Conservation (phyloP, 2,888 invertebrate species). For the Amitus sp. region DNA sequence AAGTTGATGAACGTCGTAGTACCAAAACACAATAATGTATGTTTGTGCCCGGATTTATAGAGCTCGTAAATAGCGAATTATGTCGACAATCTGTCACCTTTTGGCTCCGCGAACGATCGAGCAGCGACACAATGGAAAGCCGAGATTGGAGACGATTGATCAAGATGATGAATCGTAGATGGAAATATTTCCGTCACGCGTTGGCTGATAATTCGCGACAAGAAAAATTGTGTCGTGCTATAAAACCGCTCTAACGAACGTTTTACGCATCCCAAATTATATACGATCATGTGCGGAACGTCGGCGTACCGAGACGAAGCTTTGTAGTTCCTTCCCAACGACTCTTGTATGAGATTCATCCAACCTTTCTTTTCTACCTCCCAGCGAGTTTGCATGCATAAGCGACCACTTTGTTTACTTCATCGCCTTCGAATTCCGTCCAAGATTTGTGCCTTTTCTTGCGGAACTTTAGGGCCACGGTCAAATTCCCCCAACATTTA, state of each 20-base stretch:
- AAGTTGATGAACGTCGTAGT: too few species aligned
- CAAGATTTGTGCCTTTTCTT: not conserved
- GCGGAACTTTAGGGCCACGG: not conserved
- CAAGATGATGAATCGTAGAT: constrained; percentile 3
- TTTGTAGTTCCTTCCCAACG: constrained; percentile 32
- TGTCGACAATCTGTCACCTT: constrained; percentile 36
- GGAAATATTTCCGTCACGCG: constrained; percentile 1
- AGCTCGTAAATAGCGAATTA: constrained; percentile 35
- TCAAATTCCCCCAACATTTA: too few species aligned
- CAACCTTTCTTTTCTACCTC: constrained; percentile 32
- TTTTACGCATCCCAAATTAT: constrained; percentile 19
- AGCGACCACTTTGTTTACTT: constrained; percentile 21
- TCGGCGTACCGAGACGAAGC: constrained; percentile 31
- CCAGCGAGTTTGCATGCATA: constrained; percentile 31
- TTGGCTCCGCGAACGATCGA: constrained; percentile 11
- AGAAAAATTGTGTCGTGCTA: too few species aligned
- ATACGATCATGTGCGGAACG: constrained; percentile 36
- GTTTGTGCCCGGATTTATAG: constrained; percentile 32
- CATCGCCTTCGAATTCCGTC: constrained; percentile 7
- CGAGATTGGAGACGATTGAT: not conserved
- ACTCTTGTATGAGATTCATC: constrained; percentile 21
- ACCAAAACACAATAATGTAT: constrained; percentile 36
- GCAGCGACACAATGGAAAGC: constrained; percentile 12
- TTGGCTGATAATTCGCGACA: not conserved
- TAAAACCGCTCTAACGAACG: constrained; percentile 4